phyloP scores from a whole-genome alignment of 1,140 invertebrate species.

The Pentalonia nigronervosa region DNA sequence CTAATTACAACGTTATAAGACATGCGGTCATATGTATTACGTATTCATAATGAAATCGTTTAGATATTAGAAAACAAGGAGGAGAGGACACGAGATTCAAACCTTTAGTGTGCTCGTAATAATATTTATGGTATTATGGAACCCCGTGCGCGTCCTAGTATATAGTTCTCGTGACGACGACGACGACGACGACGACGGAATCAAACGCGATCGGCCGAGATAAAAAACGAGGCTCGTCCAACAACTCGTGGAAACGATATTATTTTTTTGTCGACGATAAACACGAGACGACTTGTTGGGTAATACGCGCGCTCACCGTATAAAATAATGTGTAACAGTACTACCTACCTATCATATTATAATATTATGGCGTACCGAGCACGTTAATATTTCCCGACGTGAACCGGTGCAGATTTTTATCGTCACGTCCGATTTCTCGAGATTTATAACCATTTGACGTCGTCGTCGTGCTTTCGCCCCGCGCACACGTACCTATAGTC shows the following conservation, averaged over 20 bases:
- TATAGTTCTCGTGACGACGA: background rate
- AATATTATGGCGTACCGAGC: background rate
- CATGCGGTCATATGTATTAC: too few species aligned
- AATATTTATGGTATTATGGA: background rate
- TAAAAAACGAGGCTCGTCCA: background rate
- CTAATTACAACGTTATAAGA: too few species aligned
- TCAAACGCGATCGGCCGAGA: background rate
- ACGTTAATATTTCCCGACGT: conserved; percentile 6
- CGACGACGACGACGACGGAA: background rate
- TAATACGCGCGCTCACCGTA: background rate
- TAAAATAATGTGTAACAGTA: background rate
- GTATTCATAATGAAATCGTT: too few species aligned
- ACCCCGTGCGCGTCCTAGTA: background rate
- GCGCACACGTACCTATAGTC: background rate
- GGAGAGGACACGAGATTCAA: background rate
- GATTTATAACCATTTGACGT: conserved; percentile 23
- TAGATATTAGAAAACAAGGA: too few species aligned
- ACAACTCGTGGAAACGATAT: background rate
- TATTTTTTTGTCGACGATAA: background rate
- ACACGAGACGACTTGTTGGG: background rate
- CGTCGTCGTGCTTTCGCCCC: conserved; percentile 18
- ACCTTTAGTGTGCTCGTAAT: background rate
- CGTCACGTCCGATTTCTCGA: conserved; percentile 27
- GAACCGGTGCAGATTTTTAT: conserved; percentile 49
- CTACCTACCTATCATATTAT: background rate